These are phyloP conservation scores for Leucophora obtusa DNA, from an alignment of 2,888 invertebrate species.

Conservation along the genomic window DNA sequence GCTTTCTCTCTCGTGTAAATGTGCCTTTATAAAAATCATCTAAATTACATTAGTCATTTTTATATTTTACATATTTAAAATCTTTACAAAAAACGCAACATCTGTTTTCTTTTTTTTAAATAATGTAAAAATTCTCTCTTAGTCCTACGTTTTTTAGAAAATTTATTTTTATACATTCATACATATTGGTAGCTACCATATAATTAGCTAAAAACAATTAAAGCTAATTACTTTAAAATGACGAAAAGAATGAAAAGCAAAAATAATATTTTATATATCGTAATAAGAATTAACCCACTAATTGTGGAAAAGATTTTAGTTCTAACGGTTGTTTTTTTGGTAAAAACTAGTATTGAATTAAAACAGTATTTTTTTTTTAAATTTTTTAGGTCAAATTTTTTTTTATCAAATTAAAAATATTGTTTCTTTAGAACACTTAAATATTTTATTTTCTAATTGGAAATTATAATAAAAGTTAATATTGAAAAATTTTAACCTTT, in stretches of 20 bases:
- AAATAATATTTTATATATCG: background rate
- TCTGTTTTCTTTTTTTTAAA: background rate
- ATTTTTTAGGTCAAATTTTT: too few species aligned
- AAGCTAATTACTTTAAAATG: constrained; percentile 18
- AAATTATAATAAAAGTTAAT: too few species aligned
- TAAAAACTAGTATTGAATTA: too few species aligned
- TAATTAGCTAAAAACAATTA: constrained; percentile 30
- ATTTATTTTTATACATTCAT: background rate
- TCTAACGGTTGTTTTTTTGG: too few species aligned
- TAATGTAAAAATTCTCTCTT: background rate
- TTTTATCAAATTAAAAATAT: too few species aligned
- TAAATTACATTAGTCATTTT: constrained; percentile 1
- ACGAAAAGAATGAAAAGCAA: background rate
- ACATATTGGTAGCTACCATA: background rate
- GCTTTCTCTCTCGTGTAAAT: too few species aligned
- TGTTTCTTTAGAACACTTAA: too few species aligned
- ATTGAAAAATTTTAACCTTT: too few species aligned
- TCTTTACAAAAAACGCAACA: constrained; percentile 3
- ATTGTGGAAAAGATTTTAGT: background rate
- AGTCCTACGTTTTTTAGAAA: background rate
- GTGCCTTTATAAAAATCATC: background rate
- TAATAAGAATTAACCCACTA: background rate
- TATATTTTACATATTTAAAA: constrained; percentile 9
- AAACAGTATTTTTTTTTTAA: too few species aligned
- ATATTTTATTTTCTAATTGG: too few species aligned